Conservation (phyloP, 2,888 invertebrate genomes). For the Nymphalis c-album region DNA sequence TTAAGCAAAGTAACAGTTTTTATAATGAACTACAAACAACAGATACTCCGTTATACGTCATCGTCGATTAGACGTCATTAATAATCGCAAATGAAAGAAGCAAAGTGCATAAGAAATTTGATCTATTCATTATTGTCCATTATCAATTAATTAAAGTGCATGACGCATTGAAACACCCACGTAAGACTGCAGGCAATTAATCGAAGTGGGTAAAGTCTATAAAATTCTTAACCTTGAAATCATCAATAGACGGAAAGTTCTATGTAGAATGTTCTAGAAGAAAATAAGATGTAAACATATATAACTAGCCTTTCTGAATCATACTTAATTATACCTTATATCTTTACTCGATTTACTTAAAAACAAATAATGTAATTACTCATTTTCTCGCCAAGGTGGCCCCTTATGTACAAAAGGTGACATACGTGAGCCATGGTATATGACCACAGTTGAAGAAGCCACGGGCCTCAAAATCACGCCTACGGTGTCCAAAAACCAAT, state of each 20-base stretch:
- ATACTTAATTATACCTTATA: no score
- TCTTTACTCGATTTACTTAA: no score
- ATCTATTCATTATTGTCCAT: conserved; percentile 18
- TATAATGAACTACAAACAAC: background rate
- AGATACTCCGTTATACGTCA: background rate
- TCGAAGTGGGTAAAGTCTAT: conserved; percentile 7
- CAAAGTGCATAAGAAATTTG: conserved; percentile 27
- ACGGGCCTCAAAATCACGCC: no score
- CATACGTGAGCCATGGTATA: no score
- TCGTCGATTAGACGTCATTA: conserved; percentile 15
- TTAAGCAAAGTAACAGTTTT: no score
- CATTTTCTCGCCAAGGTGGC: no score
- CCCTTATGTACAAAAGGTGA: no score
- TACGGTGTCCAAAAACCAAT: no score
- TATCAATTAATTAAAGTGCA: conserved; percentile 25
- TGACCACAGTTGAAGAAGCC: no score
- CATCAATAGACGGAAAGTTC: conserved; percentile 1
- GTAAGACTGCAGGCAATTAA: conserved; percentile 11
- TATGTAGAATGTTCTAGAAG: conserved; percentile 11
- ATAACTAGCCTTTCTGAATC: no score
- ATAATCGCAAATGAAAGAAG: conserved; percentile 9
- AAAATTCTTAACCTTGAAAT: conserved; percentile 18
- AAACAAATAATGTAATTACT: no score
- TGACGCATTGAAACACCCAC: conserved; percentile 25
- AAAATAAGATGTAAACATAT: no score